A percentile compares a stretch with the other conserved stretches of the same genome.
phyloP scores from a whole-genome alignment of 1,140 invertebrate genomes.

The Bradysia coprophila region DNA sequence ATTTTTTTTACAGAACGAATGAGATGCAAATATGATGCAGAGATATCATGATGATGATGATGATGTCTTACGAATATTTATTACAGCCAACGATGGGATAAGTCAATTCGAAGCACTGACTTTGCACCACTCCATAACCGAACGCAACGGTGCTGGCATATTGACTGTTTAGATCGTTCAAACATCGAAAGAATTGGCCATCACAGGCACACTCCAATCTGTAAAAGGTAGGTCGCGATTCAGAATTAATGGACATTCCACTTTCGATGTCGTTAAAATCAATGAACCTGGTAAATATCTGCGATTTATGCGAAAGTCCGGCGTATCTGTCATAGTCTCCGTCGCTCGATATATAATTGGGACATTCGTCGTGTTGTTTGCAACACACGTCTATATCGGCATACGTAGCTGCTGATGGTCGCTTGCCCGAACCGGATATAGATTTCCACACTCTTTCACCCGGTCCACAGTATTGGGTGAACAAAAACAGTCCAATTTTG shows the following conservation, averaged over 20 bases:
- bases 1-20: too few species aligned
- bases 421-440: not conserved
- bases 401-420: not conserved
- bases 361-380: not conserved
- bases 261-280: too few species aligned
- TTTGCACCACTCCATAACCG: not conserved
- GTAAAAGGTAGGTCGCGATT: not conserved
- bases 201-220: not conserved
- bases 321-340: not conserved
- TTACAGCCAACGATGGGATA: not conserved
- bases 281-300: too few species aligned
- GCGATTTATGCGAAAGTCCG: not conserved
- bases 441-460: not conserved
- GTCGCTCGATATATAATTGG: not conserved
- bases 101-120: not conserved
- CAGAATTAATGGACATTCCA: too few species aligned
- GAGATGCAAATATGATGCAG: too few species aligned
- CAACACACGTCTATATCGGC: not conserved
- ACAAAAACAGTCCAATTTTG: not conserved
- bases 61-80: not conserved
- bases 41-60: too few species aligned
- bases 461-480: slow-evolving; percentile 1
- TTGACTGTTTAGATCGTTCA: not conserved
- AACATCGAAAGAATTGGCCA: not conserved
- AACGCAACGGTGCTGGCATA: not conserved